Conservation (phyloP, 2,888 invertebrate species). For the Papilio gigon region DNA sequence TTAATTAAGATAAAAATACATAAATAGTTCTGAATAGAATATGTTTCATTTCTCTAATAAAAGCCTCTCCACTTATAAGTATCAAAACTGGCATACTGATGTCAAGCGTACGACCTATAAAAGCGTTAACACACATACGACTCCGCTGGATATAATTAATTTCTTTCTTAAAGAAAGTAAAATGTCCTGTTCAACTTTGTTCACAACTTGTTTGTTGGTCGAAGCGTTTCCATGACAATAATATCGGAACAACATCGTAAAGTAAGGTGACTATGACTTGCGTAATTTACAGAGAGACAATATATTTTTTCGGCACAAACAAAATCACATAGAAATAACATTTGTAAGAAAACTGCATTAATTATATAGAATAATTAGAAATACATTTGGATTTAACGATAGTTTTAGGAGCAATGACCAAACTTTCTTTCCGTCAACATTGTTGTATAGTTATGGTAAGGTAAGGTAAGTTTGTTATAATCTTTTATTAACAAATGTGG, state of each 20-base stretch:
- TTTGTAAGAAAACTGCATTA: too few relatives aligned
- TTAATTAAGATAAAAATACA: too few relatives aligned
- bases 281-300: background rate
- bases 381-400: too few relatives aligned
- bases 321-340: too few relatives aligned
- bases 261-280: slow-evolving; percentile 12
- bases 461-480: too few relatives aligned
- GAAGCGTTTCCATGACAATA: slow-evolving; percentile 24
- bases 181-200: slow-evolving; percentile 29
- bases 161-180: slow-evolving; percentile 36
- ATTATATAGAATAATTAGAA: too few relatives aligned
- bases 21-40: background rate
- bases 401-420: too few relatives aligned
- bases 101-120: slow-evolving; percentile 32
- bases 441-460: too few relatives aligned
- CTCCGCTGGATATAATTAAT: slow-evolving; percentile 23
- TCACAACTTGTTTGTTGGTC: slow-evolving; percentile 28
- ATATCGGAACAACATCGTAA: slow-evolving; percentile 11
- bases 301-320: too few relatives aligned
- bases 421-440: too few relatives aligned
- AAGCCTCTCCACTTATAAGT: slow-evolving; percentile 36
- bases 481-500: too few relatives aligned
- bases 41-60: background rate
- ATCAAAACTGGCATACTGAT: slow-evolving; percentile 29
- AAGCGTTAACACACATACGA: slow-evolving; percentile 28